A percentile compares a stretch with the other conserved stretches of the same genome.
Conservation (phyloP, 2,797 vertebrate genomes). For the Distichodus sexfasciatus region DNA sequence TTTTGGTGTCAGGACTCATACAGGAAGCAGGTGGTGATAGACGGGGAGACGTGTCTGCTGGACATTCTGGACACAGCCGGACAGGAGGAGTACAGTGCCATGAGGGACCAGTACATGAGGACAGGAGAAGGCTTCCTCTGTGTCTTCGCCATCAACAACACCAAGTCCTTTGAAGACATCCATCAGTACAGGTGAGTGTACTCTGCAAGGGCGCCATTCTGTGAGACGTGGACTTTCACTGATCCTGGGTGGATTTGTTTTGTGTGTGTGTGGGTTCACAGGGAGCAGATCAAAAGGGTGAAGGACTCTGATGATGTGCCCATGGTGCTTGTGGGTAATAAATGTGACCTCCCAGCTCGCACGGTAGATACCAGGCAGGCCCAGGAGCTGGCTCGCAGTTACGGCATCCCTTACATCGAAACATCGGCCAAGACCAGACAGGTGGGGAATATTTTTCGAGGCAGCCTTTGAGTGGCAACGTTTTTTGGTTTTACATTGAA, state of each 20-base stretch:
- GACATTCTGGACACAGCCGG: constrained; percentile 97
- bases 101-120: constrained; percentile 99
- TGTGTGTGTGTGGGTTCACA: constrained; percentile 60
- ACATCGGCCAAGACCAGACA: constrained; percentile 98
- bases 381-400: constrained; percentile 93
- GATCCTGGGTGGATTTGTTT: not conserved
- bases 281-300: constrained; percentile 98
- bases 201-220: not conserved
- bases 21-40: constrained; percentile 97
- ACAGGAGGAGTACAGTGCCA: constrained; percentile 99
- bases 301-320: constrained; percentile 98
- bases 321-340: constrained; percentile 98
- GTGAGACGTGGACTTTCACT: not conserved
- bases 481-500: no score
- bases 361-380: constrained; percentile 96
- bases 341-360: constrained; percentile 92
- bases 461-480: no score
- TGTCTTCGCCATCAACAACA: constrained; percentile 98
- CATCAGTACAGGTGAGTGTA: constrained; percentile 87
- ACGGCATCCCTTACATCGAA: constrained; percentile 94
- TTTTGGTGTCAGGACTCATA: constrained; percentile 98
- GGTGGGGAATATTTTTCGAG: constrained; percentile 71
- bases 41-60: constrained; percentile 94
- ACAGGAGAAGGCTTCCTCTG: constrained; percentile 97
- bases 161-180: constrained; percentile 99